These are phyloP conservation scores for Xanthorhoe spadicearia DNA, from an alignment of 2,888 invertebrate genomes.

Conservation along the genomic window DNA sequence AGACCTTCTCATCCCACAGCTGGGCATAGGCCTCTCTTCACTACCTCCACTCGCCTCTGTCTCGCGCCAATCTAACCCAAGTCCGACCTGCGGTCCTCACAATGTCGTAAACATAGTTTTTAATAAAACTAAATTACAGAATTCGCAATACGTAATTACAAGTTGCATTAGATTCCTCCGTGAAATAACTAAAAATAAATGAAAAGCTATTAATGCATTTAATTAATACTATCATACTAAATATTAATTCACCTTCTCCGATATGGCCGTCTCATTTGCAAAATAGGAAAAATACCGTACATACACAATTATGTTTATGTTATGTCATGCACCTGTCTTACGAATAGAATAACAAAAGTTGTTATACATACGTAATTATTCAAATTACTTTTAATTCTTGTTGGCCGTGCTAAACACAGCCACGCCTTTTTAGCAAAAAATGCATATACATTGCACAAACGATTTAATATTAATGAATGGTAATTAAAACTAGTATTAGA, in stretches of 20 bases:
- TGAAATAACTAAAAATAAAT: slow-evolving; percentile 1
- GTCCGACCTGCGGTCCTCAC: too few species aligned
- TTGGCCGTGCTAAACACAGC: slow-evolving; percentile 38
- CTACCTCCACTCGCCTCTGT: too few species aligned
- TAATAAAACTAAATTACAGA: neutral
- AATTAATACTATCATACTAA: slow-evolving; percentile 12
- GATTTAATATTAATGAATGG: slow-evolving; percentile 45
- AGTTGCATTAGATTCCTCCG: slow-evolving; percentile 5
- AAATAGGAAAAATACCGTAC: slow-evolving; percentile 40
- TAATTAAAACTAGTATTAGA: slow-evolving; percentile 42
- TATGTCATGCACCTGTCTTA: slow-evolving; percentile 39
- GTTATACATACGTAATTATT: slow-evolving; percentile 60
- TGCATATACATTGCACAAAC: slow-evolving; percentile 37
- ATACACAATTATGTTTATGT: slow-evolving; percentile 32
- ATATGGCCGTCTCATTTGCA: slow-evolving; percentile 33
- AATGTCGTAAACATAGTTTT: too few species aligned
- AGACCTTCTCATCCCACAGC: too few species aligned
- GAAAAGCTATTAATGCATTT: slow-evolving; percentile 1
- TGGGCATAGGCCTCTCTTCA: too few species aligned
- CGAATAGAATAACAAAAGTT: slow-evolving; percentile 43
- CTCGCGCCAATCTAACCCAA: too few species aligned
- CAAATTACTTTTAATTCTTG: slow-evolving; percentile 51
- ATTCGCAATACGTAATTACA: neutral
- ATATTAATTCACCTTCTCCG: slow-evolving; percentile 12
- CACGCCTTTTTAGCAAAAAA: slow-evolving; percentile 51